Conservation (phyloP, 2,113 vertebrate genomes). For the Cynopterus brachyotis region DNA sequence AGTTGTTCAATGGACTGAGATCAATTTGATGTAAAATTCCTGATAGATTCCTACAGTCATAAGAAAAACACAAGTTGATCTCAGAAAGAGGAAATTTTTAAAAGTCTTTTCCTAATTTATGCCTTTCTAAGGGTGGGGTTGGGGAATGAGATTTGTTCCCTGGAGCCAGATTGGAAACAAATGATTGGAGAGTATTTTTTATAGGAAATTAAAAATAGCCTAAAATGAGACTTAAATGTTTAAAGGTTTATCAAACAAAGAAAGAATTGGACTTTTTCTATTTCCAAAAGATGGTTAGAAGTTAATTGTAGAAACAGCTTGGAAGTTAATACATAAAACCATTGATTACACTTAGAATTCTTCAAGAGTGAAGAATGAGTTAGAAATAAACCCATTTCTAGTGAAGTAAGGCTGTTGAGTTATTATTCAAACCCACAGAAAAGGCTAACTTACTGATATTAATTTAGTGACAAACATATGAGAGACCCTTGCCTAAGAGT, state of each 20-base stretch:
- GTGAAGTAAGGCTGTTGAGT: not conserved
- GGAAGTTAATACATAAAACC: not conserved
- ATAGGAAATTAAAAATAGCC: not conserved
- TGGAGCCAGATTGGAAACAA: not conserved
- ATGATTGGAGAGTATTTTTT: not conserved
- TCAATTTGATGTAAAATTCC: not conserved
- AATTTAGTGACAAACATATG: not conserved
- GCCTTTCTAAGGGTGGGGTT: not conserved
- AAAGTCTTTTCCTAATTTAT: not conserved
- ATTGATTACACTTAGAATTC: not conserved
- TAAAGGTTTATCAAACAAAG: not conserved
- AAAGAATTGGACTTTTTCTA: not conserved
- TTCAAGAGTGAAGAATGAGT: not conserved
- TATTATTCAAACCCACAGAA: not conserved
- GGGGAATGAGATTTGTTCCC: not conserved
- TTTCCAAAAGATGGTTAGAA: not conserved
- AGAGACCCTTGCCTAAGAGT: not conserved
- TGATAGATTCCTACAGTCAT: not conserved
- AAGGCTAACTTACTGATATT: not conserved
- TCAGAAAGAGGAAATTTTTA: not conserved
- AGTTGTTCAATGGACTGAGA: not conserved
- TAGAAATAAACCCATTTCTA: not conserved
- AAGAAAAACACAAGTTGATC: not conserved
- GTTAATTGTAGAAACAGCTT: not conserved
- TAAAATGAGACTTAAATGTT: not conserved